phyloP scores from a whole-genome alignment of 2,797 vertebrate species.

The Oophaga sylvatica region DNA sequence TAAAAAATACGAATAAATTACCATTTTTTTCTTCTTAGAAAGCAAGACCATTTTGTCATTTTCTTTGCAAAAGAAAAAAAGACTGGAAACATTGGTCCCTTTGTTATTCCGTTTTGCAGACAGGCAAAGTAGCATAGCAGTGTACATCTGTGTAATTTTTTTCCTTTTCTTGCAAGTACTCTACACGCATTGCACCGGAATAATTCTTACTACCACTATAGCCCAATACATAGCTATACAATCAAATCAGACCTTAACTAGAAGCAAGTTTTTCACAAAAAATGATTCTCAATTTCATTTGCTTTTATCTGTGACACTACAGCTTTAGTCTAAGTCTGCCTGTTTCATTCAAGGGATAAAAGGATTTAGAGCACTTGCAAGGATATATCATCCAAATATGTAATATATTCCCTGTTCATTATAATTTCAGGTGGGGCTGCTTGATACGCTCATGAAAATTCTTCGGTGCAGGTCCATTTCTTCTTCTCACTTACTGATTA shows the following conservation, averaged over 20 bases:
- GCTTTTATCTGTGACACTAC: conserved; percentile 36
- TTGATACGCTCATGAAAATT: conserved; percentile 3
- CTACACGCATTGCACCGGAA: conserved; percentile 46
- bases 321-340: conserved; percentile 31
- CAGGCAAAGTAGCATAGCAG: conserved; percentile 53
- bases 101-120: conserved; percentile 59
- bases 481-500: neutral
- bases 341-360: conserved; percentile 40
- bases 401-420: conserved; percentile 38
- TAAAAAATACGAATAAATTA: conserved; percentile 63
- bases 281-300: conserved; percentile 33
- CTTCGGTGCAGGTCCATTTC: neutral
- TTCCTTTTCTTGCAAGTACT: conserved; percentile 18
- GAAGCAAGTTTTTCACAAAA: conserved; percentile 37
- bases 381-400: conserved; percentile 32
- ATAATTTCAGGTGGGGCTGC: conserved; percentile 27
- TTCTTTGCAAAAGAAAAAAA: conserved; percentile 53
- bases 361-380: conserved; percentile 34
- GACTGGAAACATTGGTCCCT: conserved; percentile 56
- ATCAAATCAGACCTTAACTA: conserved; percentile 25
- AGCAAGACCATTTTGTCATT: conserved; percentile 62
- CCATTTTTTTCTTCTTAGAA: conserved; percentile 60
- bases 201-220: conserved; percentile 34
- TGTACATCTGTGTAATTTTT: conserved; percentile 58
- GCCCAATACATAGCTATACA: conserved; percentile 20